Evolutionary conservation across 30 jellyfish, hydroid and myxozoan genomes (phyloP).

Genomic region (Turritopsis rubra): DNA sequence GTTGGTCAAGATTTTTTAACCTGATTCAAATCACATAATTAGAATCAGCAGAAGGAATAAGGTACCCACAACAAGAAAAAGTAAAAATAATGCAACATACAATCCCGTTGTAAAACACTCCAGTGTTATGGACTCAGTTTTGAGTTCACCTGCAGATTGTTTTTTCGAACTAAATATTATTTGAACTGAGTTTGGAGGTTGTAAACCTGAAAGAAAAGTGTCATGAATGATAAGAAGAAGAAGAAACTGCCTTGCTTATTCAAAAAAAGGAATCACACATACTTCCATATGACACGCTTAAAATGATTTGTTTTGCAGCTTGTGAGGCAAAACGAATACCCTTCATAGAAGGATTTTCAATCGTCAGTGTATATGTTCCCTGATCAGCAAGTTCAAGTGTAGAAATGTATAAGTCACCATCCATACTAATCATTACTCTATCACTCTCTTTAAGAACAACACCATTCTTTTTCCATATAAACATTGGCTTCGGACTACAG

Average conservation of each 20-base stretch:
- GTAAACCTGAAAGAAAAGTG: not conserved
- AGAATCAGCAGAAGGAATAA: not conserved
- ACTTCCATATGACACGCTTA: not conserved
- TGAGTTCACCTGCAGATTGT: slow-evolving; percentile 14
- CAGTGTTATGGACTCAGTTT: slow-evolving; percentile 1
- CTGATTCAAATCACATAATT: not conserved
- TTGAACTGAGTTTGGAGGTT: slow-evolving; percentile 1
- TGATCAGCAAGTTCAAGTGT: slow-evolving; percentile 38
- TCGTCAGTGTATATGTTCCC: slow-evolving; percentile 46
- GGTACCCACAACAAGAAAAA: no score
- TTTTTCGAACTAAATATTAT: not conserved
- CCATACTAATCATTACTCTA: slow-evolving; percentile 40
- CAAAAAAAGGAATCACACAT: not conserved
- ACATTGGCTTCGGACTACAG: slow-evolving; percentile 48
- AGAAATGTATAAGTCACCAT: slow-evolving; percentile 57
- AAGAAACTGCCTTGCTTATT: not conserved
- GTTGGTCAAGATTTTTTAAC: not conserved
- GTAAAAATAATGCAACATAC: slow-evolving; percentile 10
- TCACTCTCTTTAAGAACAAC: slow-evolving; percentile 33
- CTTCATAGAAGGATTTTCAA: slow-evolving; percentile 50
- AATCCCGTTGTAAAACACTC: slow-evolving; percentile 62
- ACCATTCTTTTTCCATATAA: slow-evolving; percentile 68
- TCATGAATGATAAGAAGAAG: not conserved
- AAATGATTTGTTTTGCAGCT: slow-evolving; percentile 7
- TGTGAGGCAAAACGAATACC: slow-evolving; percentile 43